These are phyloP conservation scores for Sciurus niger DNA, from an alignment of 2,113 vertebrate species.

Conservation along the genomic window DNA sequence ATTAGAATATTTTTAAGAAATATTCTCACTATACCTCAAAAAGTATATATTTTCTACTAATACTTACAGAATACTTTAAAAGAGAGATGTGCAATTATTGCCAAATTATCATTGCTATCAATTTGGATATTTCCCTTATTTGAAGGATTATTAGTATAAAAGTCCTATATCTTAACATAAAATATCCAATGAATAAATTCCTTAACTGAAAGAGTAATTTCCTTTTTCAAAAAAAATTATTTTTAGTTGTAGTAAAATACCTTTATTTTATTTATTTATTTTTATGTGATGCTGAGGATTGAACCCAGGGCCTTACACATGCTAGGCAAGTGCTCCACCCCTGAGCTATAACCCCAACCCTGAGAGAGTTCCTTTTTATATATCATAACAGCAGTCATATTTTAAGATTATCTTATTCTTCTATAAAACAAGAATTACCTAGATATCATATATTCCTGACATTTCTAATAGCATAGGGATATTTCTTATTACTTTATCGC, in stretches of 20 bases:
- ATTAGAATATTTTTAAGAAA: background rate
- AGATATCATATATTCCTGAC: background rate
- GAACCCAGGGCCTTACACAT: no score
- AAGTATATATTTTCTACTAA: background rate
- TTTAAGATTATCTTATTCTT: constrained; percentile 47
- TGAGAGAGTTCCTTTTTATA: constrained; percentile 7
- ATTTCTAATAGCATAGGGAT: constrained; percentile 40
- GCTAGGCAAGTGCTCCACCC: no score
- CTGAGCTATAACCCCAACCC: no score
- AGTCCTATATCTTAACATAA: constrained; percentile 21
- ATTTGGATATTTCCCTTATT: background rate
- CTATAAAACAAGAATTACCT: constrained; percentile 42
- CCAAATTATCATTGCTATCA: constrained; percentile 28
- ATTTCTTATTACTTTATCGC: background rate
- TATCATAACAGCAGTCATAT: background rate
- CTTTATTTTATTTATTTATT: no score
- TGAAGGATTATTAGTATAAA: background rate
- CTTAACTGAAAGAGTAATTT: constrained; percentile 27
- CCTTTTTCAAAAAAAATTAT: no score
- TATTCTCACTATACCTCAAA: background rate
- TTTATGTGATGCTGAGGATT: no score
- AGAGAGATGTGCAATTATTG: constrained; percentile 5
- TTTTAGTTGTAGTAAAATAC: no score
- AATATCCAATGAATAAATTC: constrained; percentile 29
- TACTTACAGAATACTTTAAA: constrained; percentile 1